A percentile compares a stretch with the other conserved stretches of the same genome.
Evolutionary conservation across 1,140 invertebrate species (phyloP).

Genomic region (Fragariocoptes setiger): DNA sequence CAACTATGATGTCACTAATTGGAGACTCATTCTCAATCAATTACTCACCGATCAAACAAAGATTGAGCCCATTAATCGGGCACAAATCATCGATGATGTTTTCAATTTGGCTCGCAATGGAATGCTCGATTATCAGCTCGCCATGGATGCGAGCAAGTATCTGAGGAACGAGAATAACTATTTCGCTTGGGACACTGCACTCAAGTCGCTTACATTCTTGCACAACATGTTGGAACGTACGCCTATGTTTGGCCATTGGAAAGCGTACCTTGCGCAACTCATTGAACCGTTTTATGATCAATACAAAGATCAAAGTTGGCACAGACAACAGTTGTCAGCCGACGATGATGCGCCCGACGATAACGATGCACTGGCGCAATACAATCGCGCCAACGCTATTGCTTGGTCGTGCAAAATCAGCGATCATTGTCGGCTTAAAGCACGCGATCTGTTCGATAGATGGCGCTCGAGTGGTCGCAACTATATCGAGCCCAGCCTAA

Average conservation of each 20-base stretch:
- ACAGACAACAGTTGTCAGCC: conserved; percentile 1
- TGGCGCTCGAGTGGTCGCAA: conserved; percentile 13
- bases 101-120: conserved; percentile 41
- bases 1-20: conserved; percentile 45
- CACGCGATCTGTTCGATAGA: conserved; percentile 5
- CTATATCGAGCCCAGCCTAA: conserved; percentile 40
- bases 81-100: conserved; percentile 56
- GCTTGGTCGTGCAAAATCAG: conserved; percentile 9
- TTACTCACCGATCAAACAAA: conserved; percentile 21
- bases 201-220: conserved; percentile 6
- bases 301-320: conserved; percentile 1
- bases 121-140: conserved; percentile 30
- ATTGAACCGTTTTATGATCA: background rate
- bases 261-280: conserved; percentile 2
- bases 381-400: conserved; percentile 5
- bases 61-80: conserved; percentile 42
- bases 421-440: conserved; percentile 10
- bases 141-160: conserved; percentile 38
- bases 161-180: conserved; percentile 35
- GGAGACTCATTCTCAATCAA: conserved; percentile 34
- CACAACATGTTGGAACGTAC: conserved; percentile 9
- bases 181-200: conserved; percentile 41
- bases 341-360: too few species aligned
- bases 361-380: conserved; percentile 3
- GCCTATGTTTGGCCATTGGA: conserved; percentile 8